Percentiles rank a stretch among this genome's conserved stretches.
These are phyloP conservation scores for Liasis olivaceus DNA, from an alignment of 2,797 vertebrate genomes.

Conservation along the genomic window DNA sequence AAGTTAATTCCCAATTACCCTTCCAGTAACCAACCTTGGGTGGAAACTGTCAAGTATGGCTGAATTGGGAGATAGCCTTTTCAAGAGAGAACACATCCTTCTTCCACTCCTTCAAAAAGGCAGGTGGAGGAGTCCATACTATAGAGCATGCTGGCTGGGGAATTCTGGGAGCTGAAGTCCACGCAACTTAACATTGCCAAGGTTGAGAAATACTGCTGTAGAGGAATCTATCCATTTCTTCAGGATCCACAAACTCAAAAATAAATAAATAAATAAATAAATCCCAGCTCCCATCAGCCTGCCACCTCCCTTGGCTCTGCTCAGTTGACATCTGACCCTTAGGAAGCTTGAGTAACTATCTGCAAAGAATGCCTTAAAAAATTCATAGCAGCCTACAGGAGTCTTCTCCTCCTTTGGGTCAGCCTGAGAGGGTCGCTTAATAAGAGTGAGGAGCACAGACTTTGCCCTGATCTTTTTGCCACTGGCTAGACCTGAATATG, in stretches of 20 bases:
- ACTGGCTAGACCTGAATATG: background rate
- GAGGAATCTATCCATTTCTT: too few species aligned
- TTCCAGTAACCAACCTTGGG: background rate
- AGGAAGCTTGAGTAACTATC: background rate
- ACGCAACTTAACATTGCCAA: too few species aligned
- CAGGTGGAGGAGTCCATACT: background rate
- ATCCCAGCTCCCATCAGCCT: background rate
- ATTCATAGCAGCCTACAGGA: background rate
- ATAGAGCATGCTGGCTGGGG: too few species aligned
- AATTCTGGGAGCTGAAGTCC: too few species aligned
- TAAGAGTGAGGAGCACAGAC: background rate
- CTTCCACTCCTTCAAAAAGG: background rate
- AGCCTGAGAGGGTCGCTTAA: background rate
- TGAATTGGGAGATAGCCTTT: background rate
- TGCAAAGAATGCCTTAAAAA: background rate
- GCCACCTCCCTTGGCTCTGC: background rate
- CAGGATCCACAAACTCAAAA: background rate
- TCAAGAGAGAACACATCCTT: background rate
- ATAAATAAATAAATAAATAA: too few species aligned
- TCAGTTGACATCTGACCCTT: background rate
- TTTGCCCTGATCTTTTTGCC: background rate
- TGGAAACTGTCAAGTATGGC: background rate
- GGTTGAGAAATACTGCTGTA: too few species aligned
- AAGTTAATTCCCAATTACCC: background rate
- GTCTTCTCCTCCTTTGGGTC: background rate